phyloP scores from a whole-genome alignment of 2,113 vertebrate genomes.

The Corapipo altera region DNA sequence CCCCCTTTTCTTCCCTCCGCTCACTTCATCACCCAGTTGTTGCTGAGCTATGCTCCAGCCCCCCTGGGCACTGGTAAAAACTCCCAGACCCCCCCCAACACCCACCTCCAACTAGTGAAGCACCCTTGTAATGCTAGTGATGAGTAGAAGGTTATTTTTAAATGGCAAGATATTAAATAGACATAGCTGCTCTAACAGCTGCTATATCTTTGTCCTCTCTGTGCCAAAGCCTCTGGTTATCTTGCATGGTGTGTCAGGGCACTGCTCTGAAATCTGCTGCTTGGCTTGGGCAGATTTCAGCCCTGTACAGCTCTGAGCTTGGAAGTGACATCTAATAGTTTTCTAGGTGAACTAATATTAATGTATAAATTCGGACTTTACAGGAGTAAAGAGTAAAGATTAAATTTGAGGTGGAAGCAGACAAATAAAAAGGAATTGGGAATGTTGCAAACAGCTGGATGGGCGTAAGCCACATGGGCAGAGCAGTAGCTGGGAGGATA shows the following conservation, averaged over 20 bases:
- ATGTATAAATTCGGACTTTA: background rate
- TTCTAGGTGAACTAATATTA: background rate
- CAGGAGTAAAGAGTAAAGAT: background rate
- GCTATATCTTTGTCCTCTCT: background rate
- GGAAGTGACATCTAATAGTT: background rate
- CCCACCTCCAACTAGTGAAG: background rate
- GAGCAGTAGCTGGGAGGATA: background rate
- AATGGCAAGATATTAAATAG: background rate
- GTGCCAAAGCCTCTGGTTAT: background rate
- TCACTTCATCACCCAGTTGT: fast-evolving
- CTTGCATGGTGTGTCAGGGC: background rate
- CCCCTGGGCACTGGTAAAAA: fast-evolving
- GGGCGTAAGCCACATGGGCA: background rate
- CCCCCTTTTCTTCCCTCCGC: background rate
- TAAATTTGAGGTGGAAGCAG: background rate
- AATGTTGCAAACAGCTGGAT: background rate
- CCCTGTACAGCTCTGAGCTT: background rate
- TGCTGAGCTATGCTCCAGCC: background rate
- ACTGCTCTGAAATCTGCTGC: background rate
- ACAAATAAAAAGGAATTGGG: background rate
- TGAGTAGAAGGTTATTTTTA: background rate
- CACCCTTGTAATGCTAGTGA: background rate
- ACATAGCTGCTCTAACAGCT: background rate
- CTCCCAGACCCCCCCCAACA: background rate
- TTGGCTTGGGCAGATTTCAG: background rate